phyloP scores from a whole-genome alignment of 2,113 vertebrate species.

The Pseudorasbora parva region DNA sequence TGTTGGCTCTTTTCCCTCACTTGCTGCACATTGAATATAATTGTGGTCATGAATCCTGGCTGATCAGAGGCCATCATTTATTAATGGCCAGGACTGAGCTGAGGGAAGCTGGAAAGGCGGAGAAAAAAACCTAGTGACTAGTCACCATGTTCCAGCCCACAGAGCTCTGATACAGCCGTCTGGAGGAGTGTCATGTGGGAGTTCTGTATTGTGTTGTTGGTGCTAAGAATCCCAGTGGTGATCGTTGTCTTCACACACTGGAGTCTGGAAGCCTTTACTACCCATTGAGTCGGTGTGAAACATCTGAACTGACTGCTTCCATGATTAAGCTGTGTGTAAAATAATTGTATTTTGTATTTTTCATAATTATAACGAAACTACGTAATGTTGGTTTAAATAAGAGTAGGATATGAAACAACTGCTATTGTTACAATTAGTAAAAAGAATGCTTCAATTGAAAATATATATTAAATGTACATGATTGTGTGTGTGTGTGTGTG shows the following conservation, averaged over 20 bases:
- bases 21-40: slow-evolving; percentile 59
- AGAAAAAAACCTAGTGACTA: slow-evolving; percentile 36
- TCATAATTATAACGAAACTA: no score
- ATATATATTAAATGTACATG: no score
- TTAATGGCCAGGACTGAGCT: slow-evolving; percentile 60
- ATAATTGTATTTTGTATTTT: no score
- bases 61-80: slow-evolving; percentile 67
- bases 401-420: no score
- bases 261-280: slow-evolving; percentile 17
- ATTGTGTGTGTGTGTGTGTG: no score
- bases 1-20: slow-evolving; percentile 47
- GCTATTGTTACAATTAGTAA: no score
- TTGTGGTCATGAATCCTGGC: slow-evolving; percentile 65
- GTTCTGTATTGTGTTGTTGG: slow-evolving; percentile 27
- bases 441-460: no score
- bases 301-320: background rate
- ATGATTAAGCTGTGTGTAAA: background rate
- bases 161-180: slow-evolving; percentile 22
- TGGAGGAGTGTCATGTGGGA: slow-evolving; percentile 21
- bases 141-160: slow-evolving; percentile 49
- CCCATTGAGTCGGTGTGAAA: background rate
- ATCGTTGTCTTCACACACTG: slow-evolving; percentile 26
- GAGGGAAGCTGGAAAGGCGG: slow-evolving; percentile 49
- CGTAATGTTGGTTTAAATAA: no score
- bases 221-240: slow-evolving; percentile 32